Percentiles rank a stretch among this genome's conserved stretches.
These are phyloP conservation scores for Arion vulgaris DNA, from an alignment of 1,140 invertebrate species.

Conservation along the genomic window DNA sequence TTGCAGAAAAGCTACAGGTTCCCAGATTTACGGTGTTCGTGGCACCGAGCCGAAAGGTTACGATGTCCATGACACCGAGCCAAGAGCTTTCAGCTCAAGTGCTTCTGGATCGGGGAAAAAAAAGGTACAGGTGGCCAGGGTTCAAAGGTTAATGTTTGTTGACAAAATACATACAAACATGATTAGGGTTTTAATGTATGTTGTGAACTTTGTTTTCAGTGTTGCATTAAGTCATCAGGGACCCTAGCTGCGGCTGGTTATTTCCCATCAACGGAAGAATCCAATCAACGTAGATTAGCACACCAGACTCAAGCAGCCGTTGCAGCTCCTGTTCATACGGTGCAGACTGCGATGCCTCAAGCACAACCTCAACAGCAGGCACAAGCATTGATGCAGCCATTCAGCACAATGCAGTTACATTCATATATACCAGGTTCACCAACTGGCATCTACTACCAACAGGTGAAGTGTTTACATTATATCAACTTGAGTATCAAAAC, in stretches of 20 bases:
- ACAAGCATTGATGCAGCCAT: conserved; percentile 21
- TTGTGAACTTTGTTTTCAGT: conserved; percentile 14
- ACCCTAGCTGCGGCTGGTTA: conserved; percentile 28
- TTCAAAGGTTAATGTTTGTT: no score
- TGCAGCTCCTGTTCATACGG: background rate
- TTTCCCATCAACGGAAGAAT: conserved; percentile 25
- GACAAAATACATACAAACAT: no score
- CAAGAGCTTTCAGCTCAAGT: no score
- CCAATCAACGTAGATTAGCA: conserved; percentile 19
- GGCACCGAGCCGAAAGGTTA: no score
- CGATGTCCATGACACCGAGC: no score
- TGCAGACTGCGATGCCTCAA: background rate
- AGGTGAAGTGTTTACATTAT: no score
- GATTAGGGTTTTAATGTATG: no score
- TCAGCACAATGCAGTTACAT: conserved; percentile 12
- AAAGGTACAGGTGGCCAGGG: no score
- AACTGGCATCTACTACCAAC: conserved; percentile 29
- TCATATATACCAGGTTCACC: background rate
- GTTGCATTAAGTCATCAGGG: conserved; percentile 39
- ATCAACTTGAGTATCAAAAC: no score
- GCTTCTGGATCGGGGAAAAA: no score
- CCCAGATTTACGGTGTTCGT: no score
- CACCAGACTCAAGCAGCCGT: conserved; percentile 11
- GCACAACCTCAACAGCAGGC: conserved; percentile 23
- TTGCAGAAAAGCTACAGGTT: no score